Base-by-base conservation (phyloP, 2,888 invertebrate species). In the Teleiodes luculella region DNA sequence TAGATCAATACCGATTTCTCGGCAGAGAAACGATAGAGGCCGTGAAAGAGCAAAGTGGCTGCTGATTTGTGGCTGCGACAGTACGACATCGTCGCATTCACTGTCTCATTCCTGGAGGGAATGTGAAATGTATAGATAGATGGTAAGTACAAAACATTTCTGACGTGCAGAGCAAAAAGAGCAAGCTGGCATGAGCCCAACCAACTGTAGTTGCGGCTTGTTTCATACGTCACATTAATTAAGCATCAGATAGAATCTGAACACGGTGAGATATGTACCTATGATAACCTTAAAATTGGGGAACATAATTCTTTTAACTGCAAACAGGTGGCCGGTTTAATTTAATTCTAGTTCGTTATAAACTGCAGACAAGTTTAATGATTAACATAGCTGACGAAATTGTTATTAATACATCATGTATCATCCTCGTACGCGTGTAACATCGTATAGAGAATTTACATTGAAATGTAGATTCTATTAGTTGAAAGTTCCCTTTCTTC, bases 171-270 rank as follows among this genome's bases (percentile, higher is more conserved):
- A 86, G 69, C 81, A 88, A 87, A 86, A 84, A 81, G 79, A 74
- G 65, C 65, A 71, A 61, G 63, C 78, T 88, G 86, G 88, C 87
- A 74, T 65, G 61, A 69, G 71, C 86, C 87, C 87, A 87, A 83
- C 78, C 75, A 73, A 79, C 78, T 82, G 80, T 79, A 80, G 72
- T 72, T 67, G 72, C 74, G 74, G 78, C 78, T 81, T 78, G 82
- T 83, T 82, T 77, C 74, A 75, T 79, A 78, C 78, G 78, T 84
- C 84, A 79, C 83, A 83, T 86, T 84, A 86, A 85, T 85, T 83
- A 85, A 77, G 75, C 66, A 83, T 82, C 78, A 80, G 82, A 85
- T 84, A 78, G 60, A 76, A 86, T 83, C 80, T 75, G 57, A 58
- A 58, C 60, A 68, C 65, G 71, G 57, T 59, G 66, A 68, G 70